Evolutionary conservation across 2,888 invertebrate species (phyloP).

Genomic region (Thecophora atra): DNA sequence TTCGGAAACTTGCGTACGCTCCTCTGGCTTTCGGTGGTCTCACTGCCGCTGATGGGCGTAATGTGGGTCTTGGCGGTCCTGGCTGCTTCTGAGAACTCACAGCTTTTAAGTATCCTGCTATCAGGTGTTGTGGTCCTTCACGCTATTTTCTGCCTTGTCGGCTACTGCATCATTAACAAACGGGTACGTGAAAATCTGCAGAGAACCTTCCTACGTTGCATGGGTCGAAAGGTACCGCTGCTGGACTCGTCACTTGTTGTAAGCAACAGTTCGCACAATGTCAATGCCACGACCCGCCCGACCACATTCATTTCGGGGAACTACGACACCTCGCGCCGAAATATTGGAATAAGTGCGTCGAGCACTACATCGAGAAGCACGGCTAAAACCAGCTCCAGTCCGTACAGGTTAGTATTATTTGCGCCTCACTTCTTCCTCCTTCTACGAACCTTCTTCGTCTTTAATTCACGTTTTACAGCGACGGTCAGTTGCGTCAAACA

Average conservation of each 20-base stretch:
- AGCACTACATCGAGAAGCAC: constrained; percentile 95
- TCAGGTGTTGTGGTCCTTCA: constrained; percentile 81
- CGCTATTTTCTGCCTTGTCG: constrained; percentile 83
- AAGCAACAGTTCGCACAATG: constrained; percentile 80
- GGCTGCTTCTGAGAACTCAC: constrained; percentile 78
- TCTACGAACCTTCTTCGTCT: not conserved
- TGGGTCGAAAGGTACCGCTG: constrained; percentile 84
- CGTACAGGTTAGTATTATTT: constrained; percentile 74
- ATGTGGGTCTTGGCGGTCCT: constrained; percentile 88
- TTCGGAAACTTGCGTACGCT: constrained; percentile 85
- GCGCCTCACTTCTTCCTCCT: not conserved
- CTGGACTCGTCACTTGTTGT: constrained; percentile 79
- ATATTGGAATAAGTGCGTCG: constrained; percentile 93
- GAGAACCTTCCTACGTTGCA: constrained; percentile 73
- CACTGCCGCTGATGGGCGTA: constrained; percentile 83
- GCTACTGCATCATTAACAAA: constrained; percentile 87
- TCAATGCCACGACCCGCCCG: constrained; percentile 68
- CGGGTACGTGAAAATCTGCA: constrained; percentile 79
- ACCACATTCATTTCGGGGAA: constrained; percentile 61
- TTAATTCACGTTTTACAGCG: constrained; percentile 68
- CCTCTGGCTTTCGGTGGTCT: constrained; percentile 86
- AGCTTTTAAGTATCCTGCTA: constrained; percentile 79
- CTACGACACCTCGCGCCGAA: constrained; percentile 73
- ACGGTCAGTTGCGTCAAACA: constrained; percentile 83
- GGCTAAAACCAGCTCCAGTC: constrained; percentile 92